These are phyloP conservation scores for Clarias platycephalus DNA, from an alignment of 2,797 vertebrate genomes.

Conservation along the genomic window DNA sequence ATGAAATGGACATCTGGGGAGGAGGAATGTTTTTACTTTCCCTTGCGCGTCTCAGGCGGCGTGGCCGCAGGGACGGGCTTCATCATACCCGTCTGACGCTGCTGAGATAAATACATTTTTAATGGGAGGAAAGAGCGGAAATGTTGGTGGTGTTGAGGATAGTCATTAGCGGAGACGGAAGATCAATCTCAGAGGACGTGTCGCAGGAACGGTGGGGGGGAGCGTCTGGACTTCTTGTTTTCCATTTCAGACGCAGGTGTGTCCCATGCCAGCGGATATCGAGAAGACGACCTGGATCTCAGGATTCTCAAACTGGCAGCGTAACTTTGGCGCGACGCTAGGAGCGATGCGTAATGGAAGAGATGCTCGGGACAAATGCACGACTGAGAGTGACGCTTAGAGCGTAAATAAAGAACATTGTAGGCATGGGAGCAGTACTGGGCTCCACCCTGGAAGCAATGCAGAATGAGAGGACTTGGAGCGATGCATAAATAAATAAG, in stretches of 20 bases:
- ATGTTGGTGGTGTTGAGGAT: neutral
- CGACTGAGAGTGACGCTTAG: neutral
- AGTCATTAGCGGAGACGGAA: constrained; percentile 41
- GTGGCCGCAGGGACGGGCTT: constrained; percentile 41
- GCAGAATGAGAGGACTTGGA: neutral
- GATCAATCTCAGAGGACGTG: constrained; percentile 54
- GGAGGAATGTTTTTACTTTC: constrained; percentile 35
- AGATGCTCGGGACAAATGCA: neutral
- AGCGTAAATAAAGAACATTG: constrained; percentile 6
- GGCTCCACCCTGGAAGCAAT: neutral
- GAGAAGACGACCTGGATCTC: neutral
- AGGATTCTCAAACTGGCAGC: constrained; percentile 22
- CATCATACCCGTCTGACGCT: constrained; percentile 33
- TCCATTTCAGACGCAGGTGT: constrained; percentile 12
- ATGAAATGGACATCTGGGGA: constrained; percentile 40
- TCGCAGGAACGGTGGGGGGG: constrained; percentile 24
- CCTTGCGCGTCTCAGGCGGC: neutral
- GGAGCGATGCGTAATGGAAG: neutral
- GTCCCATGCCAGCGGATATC: constrained; percentile 38
- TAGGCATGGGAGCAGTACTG: neutral
- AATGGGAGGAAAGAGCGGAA: constrained; percentile 36
- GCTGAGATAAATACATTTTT: constrained; percentile 54
- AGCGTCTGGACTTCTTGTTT: constrained; percentile 19
- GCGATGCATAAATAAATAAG: neutral
- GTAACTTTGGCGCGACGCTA: neutral